A percentile compares a stretch with the other conserved stretches of the same genome.
Conservation (phyloP, 1,140 invertebrate genomes). For the Bombyx mori region ASM3026992v2 NC_085124.1:10373001-10373500, state of each 20-base stretch:
- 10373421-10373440: conserved; percentile 81
- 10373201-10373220: too few relatives aligned
- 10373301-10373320: conserved; percentile 77
- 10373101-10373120: too few relatives aligned
- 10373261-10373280: conserved; percentile 89
- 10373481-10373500: conserved; percentile 82
- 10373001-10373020: too few relatives aligned
- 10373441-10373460: conserved; percentile 79
- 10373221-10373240: neutral
- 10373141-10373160: too few relatives aligned
- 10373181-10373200: too few relatives aligned
- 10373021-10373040: too few relatives aligned
- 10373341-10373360: conserved; percentile 73
- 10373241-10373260: conserved; percentile 68
- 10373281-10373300: conserved; percentile 87
- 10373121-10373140: too few relatives aligned
- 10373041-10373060: too few relatives aligned
- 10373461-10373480: conserved; percentile 83
- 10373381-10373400: conserved; percentile 80
- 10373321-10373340: conserved; percentile 44
- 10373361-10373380: conserved; percentile 74
- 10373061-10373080: too few relatives aligned
- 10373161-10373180: too few relatives aligned
- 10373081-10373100: too few relatives aligned
- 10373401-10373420: conserved; percentile 62